Base-by-base conservation (phyloP, 2,888 invertebrate genomes). In the Xanthia togata region DNA sequence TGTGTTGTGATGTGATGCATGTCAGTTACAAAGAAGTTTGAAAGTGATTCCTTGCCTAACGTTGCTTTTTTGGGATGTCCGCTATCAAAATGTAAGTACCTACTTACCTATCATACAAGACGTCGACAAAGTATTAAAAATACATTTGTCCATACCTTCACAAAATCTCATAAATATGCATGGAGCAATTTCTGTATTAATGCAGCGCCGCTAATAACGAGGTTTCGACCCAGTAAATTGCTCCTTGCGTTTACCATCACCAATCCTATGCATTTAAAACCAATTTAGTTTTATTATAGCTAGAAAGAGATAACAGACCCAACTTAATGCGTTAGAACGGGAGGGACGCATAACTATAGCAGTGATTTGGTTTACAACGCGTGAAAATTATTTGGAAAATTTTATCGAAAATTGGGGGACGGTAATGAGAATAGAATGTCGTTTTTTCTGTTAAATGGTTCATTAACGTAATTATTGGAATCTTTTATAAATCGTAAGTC, bases 191-290 rank as follows among this genome's bases (percentile, higher is more conserved):
- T 94, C 93, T 92, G 90, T 89, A 47, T 71, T 80, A 85, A 60
- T 26, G 68, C 59, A 47, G 44, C 88, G 20, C 20, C 77, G 91
- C 91, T 94, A 94, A 93, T 91, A 90, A 92, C 92, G 90, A 89
- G 87, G 89, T 90, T 90, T 89, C 84, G 90, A 85, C 89, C 88
- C 91, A 87, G 91, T 93, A 95, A 95, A 95, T 95, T 95, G 92
- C 93, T 91, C 90, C 92, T 91, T 92, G 85, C 90, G 89, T 92
- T 41, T 93, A 93, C 93, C 96, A 96, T 94, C 94, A 94, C 96
- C 96, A 96, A 96, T 96, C 95, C 95, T 94, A 94, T 94, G 91
- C 96, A 95, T 96, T 96, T 96, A 94, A 96, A 96, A 96, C 93
- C 95, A 96, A 96, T 96, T 96, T 96, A 93, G 94, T 94, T 96